Evolutionary conservation across 2,113 vertebrate genomes (phyloP).

Genomic region (Brachypodius melanocephalos): DNA sequence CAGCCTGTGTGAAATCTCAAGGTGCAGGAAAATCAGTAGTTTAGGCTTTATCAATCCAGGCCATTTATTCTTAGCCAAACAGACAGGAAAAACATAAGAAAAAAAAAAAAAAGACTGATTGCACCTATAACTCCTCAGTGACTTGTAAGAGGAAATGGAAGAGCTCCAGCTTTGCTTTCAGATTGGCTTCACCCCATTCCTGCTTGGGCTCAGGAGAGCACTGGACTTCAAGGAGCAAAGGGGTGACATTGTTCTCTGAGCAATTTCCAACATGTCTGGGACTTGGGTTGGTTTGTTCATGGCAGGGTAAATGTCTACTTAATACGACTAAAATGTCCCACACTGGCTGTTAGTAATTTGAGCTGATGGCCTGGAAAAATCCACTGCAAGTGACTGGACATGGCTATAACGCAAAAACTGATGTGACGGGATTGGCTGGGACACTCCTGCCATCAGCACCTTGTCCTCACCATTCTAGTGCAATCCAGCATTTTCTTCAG

Average conservation of each 20-base stretch:
- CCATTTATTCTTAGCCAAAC: not conserved
- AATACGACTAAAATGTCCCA: not conserved
- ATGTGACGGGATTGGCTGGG: not conserved
- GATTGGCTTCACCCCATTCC: not conserved
- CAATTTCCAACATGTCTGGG: not conserved
- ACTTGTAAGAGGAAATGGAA: constrained; percentile 3
- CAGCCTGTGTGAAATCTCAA: not conserved
- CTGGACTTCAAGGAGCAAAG: not conserved
- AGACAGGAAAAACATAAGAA: not conserved
- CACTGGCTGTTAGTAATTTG: not conserved
- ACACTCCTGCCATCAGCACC: not conserved
- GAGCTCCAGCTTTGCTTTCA: not conserved
- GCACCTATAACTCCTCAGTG: not conserved
- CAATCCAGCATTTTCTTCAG: not conserved
- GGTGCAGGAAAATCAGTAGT: not conserved
- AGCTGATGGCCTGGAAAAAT: not conserved
- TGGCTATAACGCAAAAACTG: not conserved
- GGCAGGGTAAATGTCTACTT: not conserved
- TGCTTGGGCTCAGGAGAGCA: accelerated
- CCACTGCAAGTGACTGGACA: not conserved
- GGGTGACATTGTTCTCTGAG: not conserved
- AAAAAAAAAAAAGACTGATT: not conserved
- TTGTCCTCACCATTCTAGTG: not conserved
- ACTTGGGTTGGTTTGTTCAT: not conserved
- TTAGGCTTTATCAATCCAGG: not conserved